A percentile compares a stretch with the other conserved stretches of the same genome.
Conservation (phyloP, 1,140 invertebrate species). For the Wasmannia auropunctata region DNA sequence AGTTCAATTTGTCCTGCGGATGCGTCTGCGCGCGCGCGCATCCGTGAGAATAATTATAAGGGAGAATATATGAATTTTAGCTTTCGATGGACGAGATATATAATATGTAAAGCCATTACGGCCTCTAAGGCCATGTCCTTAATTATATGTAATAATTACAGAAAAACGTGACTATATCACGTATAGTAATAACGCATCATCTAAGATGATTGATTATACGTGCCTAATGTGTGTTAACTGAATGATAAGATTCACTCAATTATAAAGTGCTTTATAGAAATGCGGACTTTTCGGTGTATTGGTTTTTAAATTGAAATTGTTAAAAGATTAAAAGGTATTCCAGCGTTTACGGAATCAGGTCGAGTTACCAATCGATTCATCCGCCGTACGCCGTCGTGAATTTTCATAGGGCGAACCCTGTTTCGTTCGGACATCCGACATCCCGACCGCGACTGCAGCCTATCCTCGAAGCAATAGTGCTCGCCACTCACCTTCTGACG, state of each 20-base stretch:
- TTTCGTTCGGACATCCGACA: constrained; percentile 50
- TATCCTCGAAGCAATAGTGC: constrained; percentile 37
- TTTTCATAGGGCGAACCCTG: constrained; percentile 31
- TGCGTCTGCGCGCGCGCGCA: background rate
- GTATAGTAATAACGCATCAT: too few species aligned
- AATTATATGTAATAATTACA: constrained; percentile 3
- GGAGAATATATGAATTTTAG: constrained; percentile 1
- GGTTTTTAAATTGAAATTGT: background rate
- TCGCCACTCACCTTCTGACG: constrained; percentile 53
- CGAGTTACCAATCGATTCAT: constrained; percentile 17
- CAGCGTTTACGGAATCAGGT: background rate
- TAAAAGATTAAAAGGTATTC: background rate
- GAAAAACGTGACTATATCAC: background rate
- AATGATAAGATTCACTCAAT: background rate
- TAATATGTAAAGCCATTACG: background rate
- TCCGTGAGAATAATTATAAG: constrained; percentile 18
- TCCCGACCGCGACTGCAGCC: constrained; percentile 52
- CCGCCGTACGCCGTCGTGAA: background rate
- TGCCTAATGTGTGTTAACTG: background rate
- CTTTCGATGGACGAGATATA: background rate
- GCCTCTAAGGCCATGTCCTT: background rate
- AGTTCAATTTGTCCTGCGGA: constrained; percentile 21
- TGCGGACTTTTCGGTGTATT: background rate
- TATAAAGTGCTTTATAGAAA: background rate
- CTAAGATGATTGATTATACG: background rate